Evolutionary conservation across 2,888 invertebrate genomes (phyloP).

Genomic region (Lycophotia porphyrea): DNA sequence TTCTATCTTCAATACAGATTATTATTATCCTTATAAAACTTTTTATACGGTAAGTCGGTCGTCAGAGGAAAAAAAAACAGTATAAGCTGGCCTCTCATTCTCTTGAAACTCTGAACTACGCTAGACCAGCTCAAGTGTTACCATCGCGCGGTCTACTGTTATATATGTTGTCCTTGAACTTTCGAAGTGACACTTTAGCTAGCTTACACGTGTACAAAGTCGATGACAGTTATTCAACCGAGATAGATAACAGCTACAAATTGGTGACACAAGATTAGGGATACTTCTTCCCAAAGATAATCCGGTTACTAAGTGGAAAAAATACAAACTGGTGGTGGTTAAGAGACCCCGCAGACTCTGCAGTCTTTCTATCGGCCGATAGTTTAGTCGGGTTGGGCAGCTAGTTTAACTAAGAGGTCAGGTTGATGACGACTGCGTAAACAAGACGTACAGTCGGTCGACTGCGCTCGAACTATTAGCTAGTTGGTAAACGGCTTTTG

Average conservation of each 20-base stretch:
- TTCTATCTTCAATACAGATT: neutral
- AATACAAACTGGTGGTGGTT: no score
- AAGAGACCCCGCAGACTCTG: no score
- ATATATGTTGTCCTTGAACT: neutral
- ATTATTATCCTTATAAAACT: neutral
- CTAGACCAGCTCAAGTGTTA: neutral
- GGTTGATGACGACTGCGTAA: no score
- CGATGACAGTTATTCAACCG: neutral
- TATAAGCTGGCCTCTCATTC: neutral
- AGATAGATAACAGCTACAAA: neutral
- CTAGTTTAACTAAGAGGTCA: no score
- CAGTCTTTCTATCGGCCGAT: no score
- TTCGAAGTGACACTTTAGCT: neutral
- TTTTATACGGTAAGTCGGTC: neutral
- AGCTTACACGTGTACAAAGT: slow-evolving; percentile 1
- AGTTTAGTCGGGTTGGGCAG: no score
- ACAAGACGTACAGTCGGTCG: no score
- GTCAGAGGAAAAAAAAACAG: neutral
- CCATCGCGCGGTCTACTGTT: neutral
- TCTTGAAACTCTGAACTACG: neutral
- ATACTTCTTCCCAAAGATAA: neutral
- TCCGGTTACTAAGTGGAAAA: neutral
- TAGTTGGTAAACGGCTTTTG: no score
- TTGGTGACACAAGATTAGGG: neutral
- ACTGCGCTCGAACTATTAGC: no score